These are phyloP conservation scores for Amphipoea oculea DNA, from an alignment of 2,888 invertebrate species.

Conservation along the genomic window DNA sequence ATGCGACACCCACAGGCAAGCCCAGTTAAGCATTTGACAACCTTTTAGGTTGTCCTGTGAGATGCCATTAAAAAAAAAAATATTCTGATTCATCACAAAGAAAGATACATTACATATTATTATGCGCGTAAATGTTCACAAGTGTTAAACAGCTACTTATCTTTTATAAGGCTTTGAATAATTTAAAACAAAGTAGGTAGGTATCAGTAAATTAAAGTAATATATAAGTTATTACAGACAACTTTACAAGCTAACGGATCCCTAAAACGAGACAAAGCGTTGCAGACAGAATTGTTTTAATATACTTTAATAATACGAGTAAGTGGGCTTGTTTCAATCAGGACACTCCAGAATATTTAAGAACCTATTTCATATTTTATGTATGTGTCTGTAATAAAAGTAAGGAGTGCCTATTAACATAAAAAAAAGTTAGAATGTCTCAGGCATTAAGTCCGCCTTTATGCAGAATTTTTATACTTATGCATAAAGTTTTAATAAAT, in stretches of 20 bases:
- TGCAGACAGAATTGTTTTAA: constrained; percentile 12
- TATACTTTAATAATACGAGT: constrained; percentile 30
- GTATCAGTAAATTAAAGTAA: not conserved
- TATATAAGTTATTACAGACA: not conserved
- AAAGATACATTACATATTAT: not conserved
- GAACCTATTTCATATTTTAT: constrained; percentile 11
- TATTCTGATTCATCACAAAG: not conserved
- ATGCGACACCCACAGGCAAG: too few species aligned
- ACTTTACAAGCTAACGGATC: not conserved
- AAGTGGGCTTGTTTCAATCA: constrained; percentile 36
- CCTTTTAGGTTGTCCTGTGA: too few species aligned
- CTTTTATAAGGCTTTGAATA: not conserved
- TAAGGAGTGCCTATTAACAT: not conserved
- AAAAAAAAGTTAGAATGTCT: too few species aligned
- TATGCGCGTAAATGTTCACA: not conserved
- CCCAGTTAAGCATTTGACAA: too few species aligned
- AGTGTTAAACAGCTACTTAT: not conserved
- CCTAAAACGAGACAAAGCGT: constrained; percentile 35
- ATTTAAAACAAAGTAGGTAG: not conserved
- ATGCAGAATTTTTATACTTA: too few species aligned
- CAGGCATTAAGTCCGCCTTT: too few species aligned
- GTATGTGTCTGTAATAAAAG: constrained; percentile 21
- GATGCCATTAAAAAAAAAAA: too few species aligned
- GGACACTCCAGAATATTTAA: constrained; percentile 10
- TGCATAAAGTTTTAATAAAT: too few species aligned